Evolutionary conservation across 1,140 invertebrate species (phyloP).

Genomic region (Gonioctena quinquepunctata): DNA sequence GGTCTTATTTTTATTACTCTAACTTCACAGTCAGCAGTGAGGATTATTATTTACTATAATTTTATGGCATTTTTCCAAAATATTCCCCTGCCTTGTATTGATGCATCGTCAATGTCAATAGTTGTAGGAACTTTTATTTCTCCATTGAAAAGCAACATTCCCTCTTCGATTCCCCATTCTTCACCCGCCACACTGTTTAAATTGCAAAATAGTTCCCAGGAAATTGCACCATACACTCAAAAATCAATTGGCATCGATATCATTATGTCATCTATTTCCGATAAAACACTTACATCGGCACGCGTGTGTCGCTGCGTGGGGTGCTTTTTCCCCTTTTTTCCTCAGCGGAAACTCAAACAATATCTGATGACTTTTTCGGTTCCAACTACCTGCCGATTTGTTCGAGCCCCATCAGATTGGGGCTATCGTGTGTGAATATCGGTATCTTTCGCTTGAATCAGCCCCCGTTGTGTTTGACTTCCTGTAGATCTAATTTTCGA

Average conservation of each 20-base stretch:
- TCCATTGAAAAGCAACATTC: background rate
- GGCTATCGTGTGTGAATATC: conserved; percentile 15
- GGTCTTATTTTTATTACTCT: too few relatives aligned
- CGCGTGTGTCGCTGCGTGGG: conserved; percentile 3
- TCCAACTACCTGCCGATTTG: conserved; percentile 8
- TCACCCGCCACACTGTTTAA: background rate
- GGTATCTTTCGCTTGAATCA: conserved; percentile 1
- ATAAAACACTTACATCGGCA: conserved; percentile 16
- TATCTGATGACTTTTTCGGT: conserved; percentile 22
- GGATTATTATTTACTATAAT: too few relatives aligned
- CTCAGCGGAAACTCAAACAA: conserved; percentile 9
- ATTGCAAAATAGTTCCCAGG: conserved; percentile 18
- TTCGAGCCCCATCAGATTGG: background rate
- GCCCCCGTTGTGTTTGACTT: background rate
- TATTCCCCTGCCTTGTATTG: too few relatives aligned
- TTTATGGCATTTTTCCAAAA: too few relatives aligned
- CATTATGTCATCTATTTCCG: conserved; percentile 15
- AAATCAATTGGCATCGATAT: conserved; percentile 18
- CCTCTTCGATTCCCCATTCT: background rate
- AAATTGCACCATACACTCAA: conserved; percentile 11
- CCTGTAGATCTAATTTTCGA: background rate
- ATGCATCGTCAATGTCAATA: too few relatives aligned
- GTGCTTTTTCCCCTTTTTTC: background rate
- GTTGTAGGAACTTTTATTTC: too few relatives aligned
- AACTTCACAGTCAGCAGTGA: too few relatives aligned